A percentile compares a stretch with the other conserved stretches of the same genome.
Conservation (phyloP, 2,797 vertebrate species). For the Falco biarmicus region DNA sequence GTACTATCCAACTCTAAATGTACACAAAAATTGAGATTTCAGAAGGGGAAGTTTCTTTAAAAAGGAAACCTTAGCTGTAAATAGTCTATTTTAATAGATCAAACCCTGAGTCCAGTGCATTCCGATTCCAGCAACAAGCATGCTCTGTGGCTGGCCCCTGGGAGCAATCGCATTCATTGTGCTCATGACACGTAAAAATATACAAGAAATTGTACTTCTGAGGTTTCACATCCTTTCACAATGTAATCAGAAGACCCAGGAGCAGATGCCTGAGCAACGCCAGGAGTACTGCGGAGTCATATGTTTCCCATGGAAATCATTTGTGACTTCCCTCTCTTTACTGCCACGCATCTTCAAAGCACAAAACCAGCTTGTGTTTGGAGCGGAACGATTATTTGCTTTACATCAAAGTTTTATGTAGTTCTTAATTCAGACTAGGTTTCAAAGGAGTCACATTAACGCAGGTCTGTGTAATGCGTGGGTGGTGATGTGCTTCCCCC, state of each 20-base stretch:
- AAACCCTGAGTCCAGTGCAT: background rate
- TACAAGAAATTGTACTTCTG: conserved; percentile 58
- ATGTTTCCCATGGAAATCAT: conserved; percentile 50
- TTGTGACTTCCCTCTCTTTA: conserved; percentile 45
- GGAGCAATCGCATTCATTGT: conserved; percentile 29
- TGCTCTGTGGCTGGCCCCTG: background rate
- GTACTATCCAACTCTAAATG: background rate
- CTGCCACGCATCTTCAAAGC: conserved; percentile 47
- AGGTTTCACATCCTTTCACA: conserved; percentile 53
- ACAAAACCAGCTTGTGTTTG: background rate
- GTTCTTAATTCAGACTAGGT: background rate
- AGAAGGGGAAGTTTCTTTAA: background rate
- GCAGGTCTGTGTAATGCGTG: background rate
- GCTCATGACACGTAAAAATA: conserved; percentile 52
- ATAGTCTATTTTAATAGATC: conserved; percentile 53
- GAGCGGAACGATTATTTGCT: conserved; percentile 21
- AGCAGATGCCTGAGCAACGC: conserved; percentile 26
- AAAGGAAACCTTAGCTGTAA: conserved; percentile 19
- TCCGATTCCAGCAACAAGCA: background rate
- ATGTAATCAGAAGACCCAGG: conserved; percentile 29
- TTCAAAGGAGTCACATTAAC: conserved; percentile 27
- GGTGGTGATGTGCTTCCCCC: background rate
- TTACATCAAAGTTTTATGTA: conserved; percentile 53
- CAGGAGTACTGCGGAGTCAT: background rate
- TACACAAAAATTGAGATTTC: background rate